phyloP scores from a whole-genome alignment of 2,888 invertebrate genomes.

The Eupithecia dodoneata region DNA sequence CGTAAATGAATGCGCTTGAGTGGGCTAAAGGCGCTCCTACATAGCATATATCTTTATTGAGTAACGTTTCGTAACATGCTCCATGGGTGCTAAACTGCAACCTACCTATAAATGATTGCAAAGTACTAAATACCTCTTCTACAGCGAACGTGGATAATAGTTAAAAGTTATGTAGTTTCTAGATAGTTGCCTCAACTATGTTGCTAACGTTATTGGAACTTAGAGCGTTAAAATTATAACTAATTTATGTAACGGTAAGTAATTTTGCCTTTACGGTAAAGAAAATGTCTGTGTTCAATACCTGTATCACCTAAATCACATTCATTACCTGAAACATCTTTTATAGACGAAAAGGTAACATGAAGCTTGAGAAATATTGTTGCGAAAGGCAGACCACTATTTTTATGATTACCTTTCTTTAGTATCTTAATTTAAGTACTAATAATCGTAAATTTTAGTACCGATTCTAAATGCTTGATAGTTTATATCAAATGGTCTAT shows the following conservation, averaged over 20 bases:
- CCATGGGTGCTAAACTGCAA: conserved; percentile 26
- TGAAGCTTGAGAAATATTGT: background rate
- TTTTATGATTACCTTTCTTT: background rate
- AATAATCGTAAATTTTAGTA: background rate
- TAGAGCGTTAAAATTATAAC: background rate
- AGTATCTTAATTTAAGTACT: background rate
- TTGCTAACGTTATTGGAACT: background rate
- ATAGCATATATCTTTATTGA: conserved; percentile 35
- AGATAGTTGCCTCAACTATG: conserved; percentile 9
- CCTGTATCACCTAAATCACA: background rate
- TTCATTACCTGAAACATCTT: background rate
- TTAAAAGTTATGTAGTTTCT: background rate
- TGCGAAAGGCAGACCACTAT: background rate
- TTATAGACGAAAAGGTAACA: background rate
- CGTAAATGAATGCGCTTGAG: conserved; percentile 37
- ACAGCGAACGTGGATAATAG: background rate
- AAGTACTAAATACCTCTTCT: conserved; percentile 10
- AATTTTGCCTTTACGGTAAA: background rate
- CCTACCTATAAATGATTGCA: conserved; percentile 20
- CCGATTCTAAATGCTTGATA: background rate
- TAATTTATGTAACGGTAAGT: background rate
- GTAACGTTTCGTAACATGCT: conserved; percentile 30
- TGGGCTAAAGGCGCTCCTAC: conserved; percentile 36
- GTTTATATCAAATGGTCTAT: background rate
- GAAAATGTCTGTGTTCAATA: background rate